Evolutionary conservation across 2,888 invertebrate genomes (phyloP).

Genomic region (Galeopsomyia nigrocyanea): DNA sequence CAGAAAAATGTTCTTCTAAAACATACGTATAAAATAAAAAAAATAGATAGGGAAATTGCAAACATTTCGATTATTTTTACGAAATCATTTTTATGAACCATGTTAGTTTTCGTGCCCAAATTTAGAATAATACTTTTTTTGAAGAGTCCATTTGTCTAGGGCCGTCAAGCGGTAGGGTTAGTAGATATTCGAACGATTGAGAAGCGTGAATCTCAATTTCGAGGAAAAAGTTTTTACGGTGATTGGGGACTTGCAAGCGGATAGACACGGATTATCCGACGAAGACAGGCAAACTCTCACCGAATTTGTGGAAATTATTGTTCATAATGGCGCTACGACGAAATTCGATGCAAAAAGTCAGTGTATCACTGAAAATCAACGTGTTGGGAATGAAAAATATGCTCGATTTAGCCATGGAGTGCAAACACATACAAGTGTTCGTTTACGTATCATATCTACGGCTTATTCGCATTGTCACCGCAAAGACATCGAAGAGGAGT

Average conservation of each 20-base stretch:
- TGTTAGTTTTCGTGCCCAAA: too few relatives aligned
- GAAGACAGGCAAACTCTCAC: constrained; percentile 48
- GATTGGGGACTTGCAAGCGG: constrained; percentile 50
- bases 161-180: too few relatives aligned
- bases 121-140: too few relatives aligned
- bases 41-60: too few relatives aligned
- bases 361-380: constrained; percentile 49
- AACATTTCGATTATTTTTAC: too few relatives aligned
- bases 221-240: constrained; percentile 49
- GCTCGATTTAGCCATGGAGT: constrained; percentile 55
- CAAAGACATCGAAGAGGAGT: constrained; percentile 53
- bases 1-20: too few relatives aligned
- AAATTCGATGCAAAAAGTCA: constrained; percentile 51
- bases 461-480: constrained; percentile 55
- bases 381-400: constrained; percentile 54
- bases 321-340: constrained; percentile 55
- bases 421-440: constrained; percentile 52
- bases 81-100: too few relatives aligned
- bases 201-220: constrained; percentile 35
- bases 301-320: constrained; percentile 54
- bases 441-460: constrained; percentile 57
- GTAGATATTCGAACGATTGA: constrained; percentile 56
- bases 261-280: constrained; percentile 51
- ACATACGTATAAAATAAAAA: too few relatives aligned
- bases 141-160: too few relatives aligned